Conservation (phyloP, 2,113 vertebrate species). For the Ornithorhynchus anatinus region DNA sequence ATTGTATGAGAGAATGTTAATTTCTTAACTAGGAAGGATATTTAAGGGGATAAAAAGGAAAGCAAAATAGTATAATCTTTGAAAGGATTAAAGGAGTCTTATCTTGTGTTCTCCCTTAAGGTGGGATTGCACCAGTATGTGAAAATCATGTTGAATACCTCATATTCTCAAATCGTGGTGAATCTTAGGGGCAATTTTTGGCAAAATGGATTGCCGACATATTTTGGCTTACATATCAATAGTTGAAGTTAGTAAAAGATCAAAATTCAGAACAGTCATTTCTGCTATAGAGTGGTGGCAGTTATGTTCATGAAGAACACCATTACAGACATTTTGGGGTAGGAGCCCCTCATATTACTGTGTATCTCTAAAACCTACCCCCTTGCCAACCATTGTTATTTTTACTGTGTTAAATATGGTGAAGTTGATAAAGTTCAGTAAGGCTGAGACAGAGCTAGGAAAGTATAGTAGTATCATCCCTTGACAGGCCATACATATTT, state of each 20-base stretch:
- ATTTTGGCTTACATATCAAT: constrained; percentile 19
- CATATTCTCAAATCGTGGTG: constrained; percentile 52
- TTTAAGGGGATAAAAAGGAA: constrained; percentile 86
- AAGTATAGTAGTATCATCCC: too few relatives aligned
- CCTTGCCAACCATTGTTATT: too few relatives aligned
- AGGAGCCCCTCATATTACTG: too few relatives aligned
- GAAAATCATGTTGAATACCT: constrained; percentile 67
- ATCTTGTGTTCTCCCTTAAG: constrained; percentile 81
- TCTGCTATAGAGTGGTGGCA: rapidly evolving
- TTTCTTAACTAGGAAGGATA: constrained; percentile 88
- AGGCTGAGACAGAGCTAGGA: too few relatives aligned
- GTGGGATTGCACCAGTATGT: constrained; percentile 59
- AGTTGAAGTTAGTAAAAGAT: not conserved
- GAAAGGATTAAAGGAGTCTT: constrained; percentile 87
- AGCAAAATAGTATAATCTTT: constrained; percentile 82
- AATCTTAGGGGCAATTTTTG: constrained; percentile 48
- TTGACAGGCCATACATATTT: too few relatives aligned
- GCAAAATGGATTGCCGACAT: constrained; percentile 22
- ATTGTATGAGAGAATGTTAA: constrained; percentile 85
- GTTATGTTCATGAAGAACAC: too few relatives aligned
- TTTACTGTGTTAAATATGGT: too few relatives aligned
- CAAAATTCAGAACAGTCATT: not conserved
- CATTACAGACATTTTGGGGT: too few relatives aligned
- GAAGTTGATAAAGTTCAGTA: too few relatives aligned
- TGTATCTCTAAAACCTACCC: too few relatives aligned